These are phyloP conservation scores for Phrynocephalus forsythii DNA, from an alignment of 2,797 vertebrate species.

Conservation along the genomic window DNA sequence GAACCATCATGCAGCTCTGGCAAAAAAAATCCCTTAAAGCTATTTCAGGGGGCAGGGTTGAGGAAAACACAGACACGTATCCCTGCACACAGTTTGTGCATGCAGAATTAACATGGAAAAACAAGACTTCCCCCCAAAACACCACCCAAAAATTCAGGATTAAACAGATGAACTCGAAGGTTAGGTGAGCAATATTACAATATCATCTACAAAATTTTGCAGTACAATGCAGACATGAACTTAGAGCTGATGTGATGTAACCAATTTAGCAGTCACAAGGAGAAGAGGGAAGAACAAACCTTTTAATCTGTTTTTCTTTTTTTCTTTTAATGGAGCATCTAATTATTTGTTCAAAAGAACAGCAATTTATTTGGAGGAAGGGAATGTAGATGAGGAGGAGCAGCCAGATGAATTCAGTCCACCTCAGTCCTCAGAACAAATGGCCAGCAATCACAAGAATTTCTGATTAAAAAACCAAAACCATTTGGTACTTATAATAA, in stretches of 20 bases:
- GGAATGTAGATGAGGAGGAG: background rate
- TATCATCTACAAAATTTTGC: background rate
- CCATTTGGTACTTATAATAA: background rate
- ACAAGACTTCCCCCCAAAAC: background rate
- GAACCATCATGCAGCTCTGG: background rate
- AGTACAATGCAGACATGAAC: background rate
- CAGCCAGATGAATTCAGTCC: background rate
- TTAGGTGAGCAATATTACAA: too few relatives aligned
- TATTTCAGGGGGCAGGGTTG: background rate
- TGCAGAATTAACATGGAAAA: background rate
- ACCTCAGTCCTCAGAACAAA: background rate
- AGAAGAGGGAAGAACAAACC: background rate
- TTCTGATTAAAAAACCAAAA: background rate
- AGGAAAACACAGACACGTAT: background rate
- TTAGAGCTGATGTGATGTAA: background rate
- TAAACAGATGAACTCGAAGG: background rate
- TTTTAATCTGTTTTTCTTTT: too few relatives aligned
- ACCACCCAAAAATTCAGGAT: too few relatives aligned
- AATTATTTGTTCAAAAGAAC: background rate
- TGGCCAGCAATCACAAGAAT: background rate
- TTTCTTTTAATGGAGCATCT: too few relatives aligned
- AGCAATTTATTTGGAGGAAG: background rate
- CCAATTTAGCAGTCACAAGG: conserved; percentile 35
- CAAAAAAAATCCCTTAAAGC: background rate
- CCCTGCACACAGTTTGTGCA: background rate